phyloP scores from a whole-genome alignment of 2,113 vertebrate species.

The Scolopax mira region DNA sequence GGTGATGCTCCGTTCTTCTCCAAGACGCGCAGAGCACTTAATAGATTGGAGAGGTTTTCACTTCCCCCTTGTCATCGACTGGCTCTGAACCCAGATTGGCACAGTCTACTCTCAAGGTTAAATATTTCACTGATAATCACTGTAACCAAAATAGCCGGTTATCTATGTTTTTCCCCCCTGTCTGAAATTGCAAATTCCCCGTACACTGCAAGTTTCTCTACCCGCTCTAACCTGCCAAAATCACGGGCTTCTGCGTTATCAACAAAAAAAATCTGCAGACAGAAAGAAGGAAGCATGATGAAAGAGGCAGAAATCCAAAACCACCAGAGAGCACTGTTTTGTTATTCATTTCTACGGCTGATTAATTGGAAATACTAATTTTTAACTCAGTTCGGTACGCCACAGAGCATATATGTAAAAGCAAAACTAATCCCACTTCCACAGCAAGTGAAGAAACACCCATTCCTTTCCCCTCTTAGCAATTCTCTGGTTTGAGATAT shows the following conservation, averaged over 20 bases:
- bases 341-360: not conserved
- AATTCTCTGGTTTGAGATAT: not conserved
- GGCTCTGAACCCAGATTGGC: not conserved
- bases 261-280: slow-evolving; percentile 43
- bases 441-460: not conserved
- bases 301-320: not conserved
- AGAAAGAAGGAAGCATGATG: not conserved
- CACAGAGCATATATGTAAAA: rapidly evolving
- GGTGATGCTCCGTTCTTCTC: not conserved
- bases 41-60: not conserved
- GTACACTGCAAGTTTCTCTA: slow-evolving; percentile 2
- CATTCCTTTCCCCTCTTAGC: not conserved
- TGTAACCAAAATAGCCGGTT: slow-evolving; percentile 3
- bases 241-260: not conserved
- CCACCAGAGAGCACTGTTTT: not conserved
- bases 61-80: not conserved
- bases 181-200: slow-evolving; percentile 22
- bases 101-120: slow-evolving; percentile 1
- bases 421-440: not conserved
- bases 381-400: not conserved
- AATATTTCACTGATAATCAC: slow-evolving; percentile 18
- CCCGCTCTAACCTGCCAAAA: slow-evolving; percentile 22
- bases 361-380: not conserved
- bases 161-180: not conserved
- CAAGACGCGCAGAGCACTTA: not conserved